Evolutionary conservation across 2,888 invertebrate genomes (phyloP), one percentile per base, ranked within the genome.

Genomic region (Octonoba sinensis): DNA sequence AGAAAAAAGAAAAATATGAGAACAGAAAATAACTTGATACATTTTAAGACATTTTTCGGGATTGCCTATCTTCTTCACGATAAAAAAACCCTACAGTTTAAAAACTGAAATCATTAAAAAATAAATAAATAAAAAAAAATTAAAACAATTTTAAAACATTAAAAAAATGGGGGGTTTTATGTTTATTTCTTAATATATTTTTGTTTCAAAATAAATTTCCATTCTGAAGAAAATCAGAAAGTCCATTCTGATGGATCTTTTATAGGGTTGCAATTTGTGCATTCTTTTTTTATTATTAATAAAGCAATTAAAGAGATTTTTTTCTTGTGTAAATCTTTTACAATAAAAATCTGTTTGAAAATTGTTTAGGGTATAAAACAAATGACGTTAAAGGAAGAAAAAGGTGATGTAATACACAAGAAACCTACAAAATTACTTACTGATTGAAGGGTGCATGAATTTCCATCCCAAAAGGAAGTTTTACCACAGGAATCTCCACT

Each of bases 401-500:
- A 8, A 36, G 4, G 11, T 36, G 36, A 36, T 36, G 36, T n/a
- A n/a, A n/a, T n/a, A 36, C 8, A 36, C 6, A 36, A 36, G 36
- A 36, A 36, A 36, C 8, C 36, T 11, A 6, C 11, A 57, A 22
- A 22, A 24, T 15, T 20, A 65, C 72, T 84, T 83, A 92, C 92
- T 88, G 94, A 94, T 78, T 95, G 91, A 87, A 94, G 91, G 12
- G 94, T 92, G 13, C 95, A 96, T 72, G 92, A 89, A 79, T 91
- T 91, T 15, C 94, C 93, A 90, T 96, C 95, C 96, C 96, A 97
- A 87, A 97, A 93, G 20, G 93, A 93, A 1, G 96, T 90, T 86
- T 92, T 92, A 0, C 97, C 97, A 46, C 93, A 90, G 0, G 95
- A 95, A 88, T 97, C 97, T 0, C 97, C 97, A 82, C 94, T 93